Percentiles rank a stretch among this genome's conserved stretches.
Evolutionary conservation across 1,140 invertebrate species (phyloP).

Genomic region (Popillia japonica): DNA sequence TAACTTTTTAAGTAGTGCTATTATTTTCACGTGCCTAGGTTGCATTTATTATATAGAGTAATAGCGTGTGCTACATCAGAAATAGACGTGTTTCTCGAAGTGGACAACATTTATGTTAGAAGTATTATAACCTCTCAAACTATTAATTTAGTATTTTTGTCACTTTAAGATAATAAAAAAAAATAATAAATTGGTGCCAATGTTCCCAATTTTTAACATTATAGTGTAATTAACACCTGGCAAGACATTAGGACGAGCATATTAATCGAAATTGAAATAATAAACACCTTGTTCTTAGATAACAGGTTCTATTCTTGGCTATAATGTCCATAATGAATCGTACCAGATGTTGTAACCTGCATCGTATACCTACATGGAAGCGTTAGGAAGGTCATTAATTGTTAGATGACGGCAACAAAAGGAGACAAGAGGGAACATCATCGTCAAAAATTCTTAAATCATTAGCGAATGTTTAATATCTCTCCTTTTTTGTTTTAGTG

Average conservation of each 20-base stretch:
- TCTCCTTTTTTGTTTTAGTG: conserved; percentile 9
- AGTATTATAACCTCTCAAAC: too few relatives aligned
- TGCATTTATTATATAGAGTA: not conserved
- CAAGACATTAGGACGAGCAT: too few relatives aligned
- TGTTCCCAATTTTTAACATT: too few relatives aligned
- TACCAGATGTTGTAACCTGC: conserved; percentile 1
- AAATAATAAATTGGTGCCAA: too few relatives aligned
- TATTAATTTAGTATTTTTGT: too few relatives aligned
- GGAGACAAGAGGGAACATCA: not conserved
- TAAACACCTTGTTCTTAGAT: not conserved
- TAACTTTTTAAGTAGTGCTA: not conserved
- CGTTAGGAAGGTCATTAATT: not conserved
- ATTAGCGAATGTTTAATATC: conserved; percentile 15
- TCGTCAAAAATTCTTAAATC: not conserved
- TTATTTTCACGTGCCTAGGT: not conserved
- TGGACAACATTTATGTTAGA: too few relatives aligned
- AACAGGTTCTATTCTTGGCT: conserved; percentile 4
- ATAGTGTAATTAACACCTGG: too few relatives aligned
- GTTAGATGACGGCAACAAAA: not conserved
- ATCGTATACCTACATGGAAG: not conserved
- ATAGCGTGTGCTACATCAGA: not conserved
- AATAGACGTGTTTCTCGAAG: too few relatives aligned
- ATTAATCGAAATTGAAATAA: too few relatives aligned
- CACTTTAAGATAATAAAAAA: too few relatives aligned
- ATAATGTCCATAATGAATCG: not conserved